Evolutionary conservation across 2,797 vertebrate genomes (phyloP), one percentile per base, ranked within the genome.

Genomic region (Euphonia xanthogaster): DNA sequence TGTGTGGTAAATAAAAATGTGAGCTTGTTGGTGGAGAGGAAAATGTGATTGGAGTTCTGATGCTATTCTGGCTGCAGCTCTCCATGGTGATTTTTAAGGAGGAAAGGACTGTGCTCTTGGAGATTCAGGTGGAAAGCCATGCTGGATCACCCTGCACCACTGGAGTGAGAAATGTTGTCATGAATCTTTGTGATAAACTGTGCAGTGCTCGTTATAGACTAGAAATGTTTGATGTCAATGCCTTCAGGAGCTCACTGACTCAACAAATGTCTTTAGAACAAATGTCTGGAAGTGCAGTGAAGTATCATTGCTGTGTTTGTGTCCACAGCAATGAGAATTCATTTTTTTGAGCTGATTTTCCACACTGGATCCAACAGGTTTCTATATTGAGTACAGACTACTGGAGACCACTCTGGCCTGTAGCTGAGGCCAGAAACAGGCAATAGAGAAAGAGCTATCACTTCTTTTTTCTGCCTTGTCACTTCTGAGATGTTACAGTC

Each of bases 311-410:
- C 19, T 60, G 33, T n/a, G 72, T 33, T 83, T 23, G 27, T 70
- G 30, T 67, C 50, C n/a, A 0, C 23, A 11, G 6, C 9, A 7
- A 6, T 21, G 12, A 30, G 31, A 47, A 42, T 71, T 40, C 28
- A 42, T 10, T 15, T 67, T 17, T 30, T 9, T 4, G 22, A 44
- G 48, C 33, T 70, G 44, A 31, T 63, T 79, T 86, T 83, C n/a
- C 35, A 42, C 23, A 1, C 30, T 8, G 60, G n/a, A n/a, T 60
- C 17, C 51, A 39, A 6, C 20, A 54, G 44, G 14, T 76, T 81
- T 12, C 15, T 14, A 0, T 33, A 22, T 2, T 50, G 67, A 50
- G 11, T 24, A 10, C 3, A 25, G 13, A 12, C 9, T 47, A 1
- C 24, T 57, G 13, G 30, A 54, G 33, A 65, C 31, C 4, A 9